Evolutionary conservation across 2,113 vertebrate species (phyloP), one percentile per base, ranked within the genome.

Genomic region (Bambusicola thoracicus): DNA sequence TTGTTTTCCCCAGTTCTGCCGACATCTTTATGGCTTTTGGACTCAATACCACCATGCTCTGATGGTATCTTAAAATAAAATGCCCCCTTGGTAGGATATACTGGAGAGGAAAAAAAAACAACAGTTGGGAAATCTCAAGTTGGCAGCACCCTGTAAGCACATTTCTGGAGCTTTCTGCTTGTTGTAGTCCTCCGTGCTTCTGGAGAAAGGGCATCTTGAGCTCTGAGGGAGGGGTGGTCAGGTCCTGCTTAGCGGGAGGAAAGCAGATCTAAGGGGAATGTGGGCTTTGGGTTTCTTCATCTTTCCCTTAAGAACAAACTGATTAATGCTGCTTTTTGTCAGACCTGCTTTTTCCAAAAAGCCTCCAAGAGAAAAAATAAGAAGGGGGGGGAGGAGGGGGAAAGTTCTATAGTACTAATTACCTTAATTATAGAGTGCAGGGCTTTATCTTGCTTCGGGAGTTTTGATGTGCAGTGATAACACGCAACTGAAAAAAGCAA

Each of bases 401-500:
- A 6, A 20, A n/a, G 38, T 77, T 41, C 5, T 1, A 4, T 8
- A 32, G 22, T 16, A 9, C 8, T 6, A 24, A 5, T 49, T 40
- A n/a, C 49, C 15, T 48, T 43, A 30, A 16, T 34, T 11, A 2
- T 30, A 6, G 4, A 4, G 44, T 36, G 19, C 0, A 4, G 13
- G 29, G n/a, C 59, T 61, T 49, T 40, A 24, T 41, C 30, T 38
- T 65, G 36, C 30, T 51, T 66, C 38, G 14, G 25, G 29, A 40
- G 58, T 73, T 18, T 43, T 27, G n/a, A 12, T n/a, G 70, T 10
- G 30, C 15, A 12, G 41, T 1, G 6, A 8, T 36, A 53, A 10
- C 1, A 4, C 0, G 2, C 17, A 19, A 22, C 43, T 68, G 43
- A n/a, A 25, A 9, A 19, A 8, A 27, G 10, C 16, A 11, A 16